Evolutionary conservation across 2,888 invertebrate species (phyloP).

Genomic region (Ichneumoninae sp.): DNA sequence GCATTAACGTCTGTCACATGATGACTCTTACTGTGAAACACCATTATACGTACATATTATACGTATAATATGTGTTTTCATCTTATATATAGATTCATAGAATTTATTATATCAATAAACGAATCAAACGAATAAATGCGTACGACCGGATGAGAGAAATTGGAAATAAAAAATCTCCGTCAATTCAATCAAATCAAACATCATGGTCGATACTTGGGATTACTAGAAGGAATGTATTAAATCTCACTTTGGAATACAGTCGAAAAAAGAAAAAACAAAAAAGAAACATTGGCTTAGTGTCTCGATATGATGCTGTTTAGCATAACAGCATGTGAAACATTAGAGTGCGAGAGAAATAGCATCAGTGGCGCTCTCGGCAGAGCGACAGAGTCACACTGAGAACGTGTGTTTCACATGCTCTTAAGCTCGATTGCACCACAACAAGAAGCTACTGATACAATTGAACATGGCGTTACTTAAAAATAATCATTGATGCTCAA

Average conservation of each 20-base stretch:
- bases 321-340: background rate
- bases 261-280: constrained; percentile 13
- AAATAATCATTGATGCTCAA: constrained; percentile 34
- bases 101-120: constrained; percentile 26
- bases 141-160: background rate
- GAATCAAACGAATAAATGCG: constrained; percentile 19
- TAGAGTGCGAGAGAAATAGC: too few relatives aligned
- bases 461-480: constrained; percentile 37
- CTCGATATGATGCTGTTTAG: constrained; percentile 37
- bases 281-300: constrained; percentile 33
- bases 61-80: background rate
- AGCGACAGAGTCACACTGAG: too few relatives aligned
- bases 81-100: background rate
- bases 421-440: constrained; percentile 52
- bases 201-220: constrained; percentile 42
- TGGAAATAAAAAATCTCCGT: constrained; percentile 16
- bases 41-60: constrained; percentile 1
- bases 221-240: constrained; percentile 63
- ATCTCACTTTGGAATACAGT: constrained; percentile 63
- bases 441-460: constrained; percentile 50
- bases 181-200: background rate
- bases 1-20: background rate
- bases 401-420: too few relatives aligned
- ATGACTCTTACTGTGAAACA: constrained; percentile 10
- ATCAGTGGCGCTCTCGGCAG: too few relatives aligned